Percentiles rank a stretch among this genome's conserved stretches.
phyloP scores from a whole-genome alignment of 2,888 invertebrate species.

The Papilio elwesi region DNA sequence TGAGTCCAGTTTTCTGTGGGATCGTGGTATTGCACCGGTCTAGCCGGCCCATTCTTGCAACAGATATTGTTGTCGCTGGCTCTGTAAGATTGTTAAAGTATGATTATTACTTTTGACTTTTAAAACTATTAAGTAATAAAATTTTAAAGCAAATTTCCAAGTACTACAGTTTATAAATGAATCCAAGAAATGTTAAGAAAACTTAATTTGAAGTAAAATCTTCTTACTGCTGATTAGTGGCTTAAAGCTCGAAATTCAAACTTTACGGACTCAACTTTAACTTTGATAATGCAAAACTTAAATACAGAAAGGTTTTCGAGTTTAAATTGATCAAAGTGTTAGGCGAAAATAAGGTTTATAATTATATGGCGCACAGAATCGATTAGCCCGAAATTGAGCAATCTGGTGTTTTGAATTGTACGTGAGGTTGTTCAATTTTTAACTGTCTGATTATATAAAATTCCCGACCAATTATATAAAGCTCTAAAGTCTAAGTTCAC shows the following conservation, averaged over 20 bases:
- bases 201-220: slow-evolving; percentile 1
- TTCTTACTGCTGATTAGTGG: slow-evolving; percentile 4
- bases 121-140: too few species aligned
- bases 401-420: neutral
- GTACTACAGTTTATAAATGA: neutral
- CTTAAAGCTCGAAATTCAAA: neutral
- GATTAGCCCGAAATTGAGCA: slow-evolving; percentile 1
- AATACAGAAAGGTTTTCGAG: slow-evolving; percentile 18
- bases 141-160: too few species aligned
- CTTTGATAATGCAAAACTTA: slow-evolving; percentile 22
- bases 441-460: neutral
- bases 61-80: too few species aligned
- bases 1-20: too few species aligned
- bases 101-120: too few species aligned
- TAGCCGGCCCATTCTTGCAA: too few species aligned
- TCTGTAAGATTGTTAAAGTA: too few species aligned
- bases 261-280: slow-evolving; percentile 10
- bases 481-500: too few species aligned
- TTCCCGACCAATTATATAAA: too few species aligned
- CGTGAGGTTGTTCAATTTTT: neutral
- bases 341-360: slow-evolving; percentile 1
- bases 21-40: too few species aligned
- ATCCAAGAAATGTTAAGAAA: neutral
- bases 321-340: slow-evolving; percentile 16
- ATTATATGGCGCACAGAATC: slow-evolving; percentile 1